phyloP scores from a whole-genome alignment of 92 coral and sea anemone species.

The Ricordea florida region DNA sequence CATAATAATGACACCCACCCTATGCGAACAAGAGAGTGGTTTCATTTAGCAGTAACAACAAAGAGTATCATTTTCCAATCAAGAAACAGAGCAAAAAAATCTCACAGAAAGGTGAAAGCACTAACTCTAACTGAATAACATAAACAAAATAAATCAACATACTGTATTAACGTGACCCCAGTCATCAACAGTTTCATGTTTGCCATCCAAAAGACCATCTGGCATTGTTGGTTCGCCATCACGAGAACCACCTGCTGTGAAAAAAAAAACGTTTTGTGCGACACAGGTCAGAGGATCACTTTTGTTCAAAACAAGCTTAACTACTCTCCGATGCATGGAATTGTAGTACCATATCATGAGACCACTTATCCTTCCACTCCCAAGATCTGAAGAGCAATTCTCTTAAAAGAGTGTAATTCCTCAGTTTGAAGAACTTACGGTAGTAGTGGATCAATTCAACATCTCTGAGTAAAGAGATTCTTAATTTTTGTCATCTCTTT shows the following conservation, averaged over 20 bases:
- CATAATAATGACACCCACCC: no score
- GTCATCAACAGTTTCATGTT: slow-evolving; percentile 90
- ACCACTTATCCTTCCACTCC: no score
- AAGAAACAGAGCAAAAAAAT: background rate
- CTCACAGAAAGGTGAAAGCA: background rate
- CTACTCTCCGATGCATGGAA: background rate
- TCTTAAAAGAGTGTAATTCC: no score
- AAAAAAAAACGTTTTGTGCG: background rate
- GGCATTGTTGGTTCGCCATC: slow-evolving; percentile 85
- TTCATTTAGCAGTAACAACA: no score
- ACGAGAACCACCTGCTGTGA: slow-evolving; percentile 82
- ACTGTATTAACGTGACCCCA: slow-evolving; percentile 99
- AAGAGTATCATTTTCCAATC: no score
- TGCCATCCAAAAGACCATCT: slow-evolving; percentile 83
- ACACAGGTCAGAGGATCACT: background rate
- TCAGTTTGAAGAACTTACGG: no score
- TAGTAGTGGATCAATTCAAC: no score
- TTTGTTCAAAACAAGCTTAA: no score
- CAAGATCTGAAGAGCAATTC: no score
- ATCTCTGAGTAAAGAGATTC: no score
- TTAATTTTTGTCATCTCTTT: no score
- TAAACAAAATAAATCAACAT: background rate
- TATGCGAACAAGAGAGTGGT: no score
- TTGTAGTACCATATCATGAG: background rate
- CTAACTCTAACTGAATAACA: background rate